Conservation (phyloP, 2,113 vertebrate genomes). For the Gobius niger region DNA sequence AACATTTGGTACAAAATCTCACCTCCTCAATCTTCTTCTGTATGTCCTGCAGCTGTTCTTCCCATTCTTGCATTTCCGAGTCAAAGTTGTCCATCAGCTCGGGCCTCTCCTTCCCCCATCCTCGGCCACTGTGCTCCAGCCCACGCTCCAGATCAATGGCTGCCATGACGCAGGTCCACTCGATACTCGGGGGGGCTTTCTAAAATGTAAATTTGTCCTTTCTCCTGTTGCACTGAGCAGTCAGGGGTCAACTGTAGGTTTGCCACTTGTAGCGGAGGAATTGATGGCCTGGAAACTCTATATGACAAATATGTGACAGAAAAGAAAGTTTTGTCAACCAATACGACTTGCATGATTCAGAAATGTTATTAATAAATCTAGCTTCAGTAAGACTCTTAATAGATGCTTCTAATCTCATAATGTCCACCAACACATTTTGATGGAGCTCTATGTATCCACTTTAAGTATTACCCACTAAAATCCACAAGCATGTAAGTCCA, state of each 20-base stretch:
- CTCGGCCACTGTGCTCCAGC: constrained; percentile 78
- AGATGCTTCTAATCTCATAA: background rate
- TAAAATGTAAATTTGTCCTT: constrained; percentile 44
- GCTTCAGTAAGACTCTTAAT: background rate
- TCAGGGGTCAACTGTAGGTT: constrained; percentile 43
- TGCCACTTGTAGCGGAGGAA: constrained; percentile 20
- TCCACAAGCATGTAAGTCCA: constrained; percentile 31
- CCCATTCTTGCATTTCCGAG: constrained; percentile 95
- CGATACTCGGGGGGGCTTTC: constrained; percentile 39
- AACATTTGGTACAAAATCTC: constrained; percentile 13
- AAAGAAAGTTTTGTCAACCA: background rate
- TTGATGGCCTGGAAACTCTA: constrained; percentile 47
- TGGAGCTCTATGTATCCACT: background rate
- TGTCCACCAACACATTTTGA: background rate
- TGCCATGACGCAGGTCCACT: constrained; percentile 61
- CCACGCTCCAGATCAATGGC: constrained; percentile 86
- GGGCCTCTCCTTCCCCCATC: constrained; percentile 87
- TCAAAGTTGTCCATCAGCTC: constrained; percentile 91
- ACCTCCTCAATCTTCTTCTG: constrained; percentile 98
- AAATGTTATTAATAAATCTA: background rate
- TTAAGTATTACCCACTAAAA: constrained; percentile 24
- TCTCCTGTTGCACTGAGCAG: constrained; percentile 42
- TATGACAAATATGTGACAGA: constrained; percentile 28
- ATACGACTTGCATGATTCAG: background rate
- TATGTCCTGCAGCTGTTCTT: constrained; percentile 94